Evolutionary conservation across 92 coral and sea anemone species (phyloP), one percentile per base, ranked within the genome.

Genomic region (Ricordea florida): DNA sequence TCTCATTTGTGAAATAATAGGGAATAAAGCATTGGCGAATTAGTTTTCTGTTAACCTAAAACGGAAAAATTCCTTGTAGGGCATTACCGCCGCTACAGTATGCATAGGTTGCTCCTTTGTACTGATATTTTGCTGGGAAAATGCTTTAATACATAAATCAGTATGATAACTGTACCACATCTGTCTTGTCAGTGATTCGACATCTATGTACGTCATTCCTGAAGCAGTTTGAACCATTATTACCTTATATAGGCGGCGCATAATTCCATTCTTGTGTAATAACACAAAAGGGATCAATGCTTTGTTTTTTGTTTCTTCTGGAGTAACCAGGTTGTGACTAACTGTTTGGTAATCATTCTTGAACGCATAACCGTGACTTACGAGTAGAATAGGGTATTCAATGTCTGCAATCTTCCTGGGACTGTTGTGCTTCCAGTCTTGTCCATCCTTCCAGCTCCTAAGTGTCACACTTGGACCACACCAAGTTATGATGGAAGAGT

Each of bases 361-460:
- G 49, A 62, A 74, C 16, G 62, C 51, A 62, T 74, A 74, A 32
- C 60, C 70, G 20, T 71, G 11, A 32, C 81, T 74, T 23, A 74
- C 70, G 23, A 60, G 44, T 14, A 70, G 40, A 52, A 58, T 47
- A 37, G 4, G 14, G 36, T 40, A 18, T 47, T 74, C 80, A 5
- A 59, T 59, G 32, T 74, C 60, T 31, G 66, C 65, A 59, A 73
- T 48, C 66, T 46, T 45, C 23, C 80, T 32, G 16, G 80, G 59
- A 29, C 59, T 45, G 57, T 73, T 52, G 57, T 73, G 80, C 36
- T 58, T 73, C 57, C 66, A 62, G 45, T 73, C 68, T 53, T 20
- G 42, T 23, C 80, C 80, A 73, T 73, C 56, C 32, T 73, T 73
- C 70, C 80, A 73, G 50, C 70, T 6, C 23, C 79, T 47, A 25